Evolutionary conservation across 2,113 vertebrate species (phyloP).

Genomic region (Nibea coibor): DNA sequence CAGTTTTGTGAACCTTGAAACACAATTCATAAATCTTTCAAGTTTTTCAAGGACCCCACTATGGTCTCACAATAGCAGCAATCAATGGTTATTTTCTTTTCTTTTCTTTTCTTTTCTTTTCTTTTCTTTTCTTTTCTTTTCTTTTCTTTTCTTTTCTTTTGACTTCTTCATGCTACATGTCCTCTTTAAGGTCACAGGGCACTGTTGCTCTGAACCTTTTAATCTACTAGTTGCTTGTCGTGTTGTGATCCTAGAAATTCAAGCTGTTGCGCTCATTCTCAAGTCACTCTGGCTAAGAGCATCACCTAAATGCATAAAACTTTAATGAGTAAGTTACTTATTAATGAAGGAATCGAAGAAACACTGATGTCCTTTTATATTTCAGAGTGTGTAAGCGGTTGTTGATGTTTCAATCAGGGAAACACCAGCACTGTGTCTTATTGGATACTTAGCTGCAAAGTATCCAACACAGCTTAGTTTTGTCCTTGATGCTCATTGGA

Average conservation of each 20-base stretch:
- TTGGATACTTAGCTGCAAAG: background rate
- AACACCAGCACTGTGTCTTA: slow-evolving; percentile 13
- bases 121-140: background rate
- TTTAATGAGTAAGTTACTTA: slow-evolving; percentile 58
- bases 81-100: background rate
- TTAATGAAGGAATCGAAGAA: slow-evolving; percentile 68
- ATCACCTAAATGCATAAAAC: slow-evolving; percentile 44
- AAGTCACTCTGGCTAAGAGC: slow-evolving; percentile 49
- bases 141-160: background rate
- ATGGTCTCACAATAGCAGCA: background rate
- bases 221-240: slow-evolving; percentile 42
- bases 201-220: slow-evolving; percentile 26
- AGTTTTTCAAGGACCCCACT: background rate
- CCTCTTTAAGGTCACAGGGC: slow-evolving; percentile 14
- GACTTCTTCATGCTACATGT: background rate
- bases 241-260: slow-evolving; percentile 57
- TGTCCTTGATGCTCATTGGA: background rate
- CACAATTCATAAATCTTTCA: slow-evolving; percentile 38
- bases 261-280: slow-evolving; percentile 44
- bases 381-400: slow-evolving; percentile 24
- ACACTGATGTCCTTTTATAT: slow-evolving; percentile 33
- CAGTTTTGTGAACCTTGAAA: slow-evolving; percentile 57
- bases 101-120: background rate
- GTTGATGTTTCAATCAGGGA: slow-evolving; percentile 8
- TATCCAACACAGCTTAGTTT: background rate